Base-by-base conservation (phyloP, 2,888 invertebrate species). In the Limnephilus lunatus region DNA sequence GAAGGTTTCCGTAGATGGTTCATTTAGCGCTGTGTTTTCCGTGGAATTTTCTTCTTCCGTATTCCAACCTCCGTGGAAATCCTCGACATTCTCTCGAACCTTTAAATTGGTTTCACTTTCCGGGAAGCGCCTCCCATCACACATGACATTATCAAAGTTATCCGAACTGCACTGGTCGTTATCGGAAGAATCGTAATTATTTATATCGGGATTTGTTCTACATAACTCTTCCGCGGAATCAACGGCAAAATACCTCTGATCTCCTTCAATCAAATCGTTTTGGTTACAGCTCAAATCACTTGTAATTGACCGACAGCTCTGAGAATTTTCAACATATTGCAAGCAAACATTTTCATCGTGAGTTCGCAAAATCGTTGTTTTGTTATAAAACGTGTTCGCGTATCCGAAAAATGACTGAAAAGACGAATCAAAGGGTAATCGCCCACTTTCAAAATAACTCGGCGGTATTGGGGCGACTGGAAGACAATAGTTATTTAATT, bases 201-300 rank as follows among this genome's bases (percentile, higher is more conserved):
- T 35, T 19, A 83, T 31, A n/a, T 19, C 14, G 68, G 68, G 25
- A 48, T 44, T 86, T 91, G 93, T 91, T 88, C 92, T 87, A 35
- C 89, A 93, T 95, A 94, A 95, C 89, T 95, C 94, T 90, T 95
- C 95, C 93, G 95, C 92, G 95, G 94, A 94, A 96, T 94, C 90
- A 95, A 94, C 94, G 95, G 95, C 94, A 95, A 94, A 93, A 96
- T 94, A 81, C 95, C 95, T 94, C 94, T 93, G 19, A 95, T 95
- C 92, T 95, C 95, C 94, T 95, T 94, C 94, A 82, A 5, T 9
- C n/a, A 35, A 85, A 30, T 30, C 85, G 39, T 39, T 31, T 30
- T 82, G 30, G 30, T 90, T 15, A 32, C 25, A 83, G 83, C 31
- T 85, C 81, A 81, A 81, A 89, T 81, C 81, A 81, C 80, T 35